A percentile compares a stretch with the other conserved stretches of the same genome.
These are phyloP conservation scores for Galagoides demidoff DNA, from an alignment of 2,797 vertebrate genomes.

Conservation along the genomic window DNA sequence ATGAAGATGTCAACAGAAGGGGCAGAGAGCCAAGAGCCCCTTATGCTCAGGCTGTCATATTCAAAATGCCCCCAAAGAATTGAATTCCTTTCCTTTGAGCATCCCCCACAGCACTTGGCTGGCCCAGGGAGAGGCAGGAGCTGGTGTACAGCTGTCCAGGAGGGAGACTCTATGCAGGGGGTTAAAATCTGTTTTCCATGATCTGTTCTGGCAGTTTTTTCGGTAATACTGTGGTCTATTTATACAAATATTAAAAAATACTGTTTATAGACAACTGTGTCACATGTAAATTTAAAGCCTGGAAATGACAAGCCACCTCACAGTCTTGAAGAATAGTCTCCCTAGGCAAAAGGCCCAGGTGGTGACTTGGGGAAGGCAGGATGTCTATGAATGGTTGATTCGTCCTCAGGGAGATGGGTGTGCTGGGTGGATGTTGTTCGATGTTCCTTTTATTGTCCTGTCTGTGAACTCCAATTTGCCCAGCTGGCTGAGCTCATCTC, in stretches of 20 bases:
- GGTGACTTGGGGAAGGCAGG: not conserved
- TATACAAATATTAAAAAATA: slow-evolving; percentile 90
- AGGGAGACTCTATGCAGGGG: slow-evolving; percentile 66
- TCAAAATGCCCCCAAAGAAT: not conserved
- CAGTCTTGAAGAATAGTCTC: fast-evolving
- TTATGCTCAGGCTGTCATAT: not conserved
- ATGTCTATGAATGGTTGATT: not conserved
- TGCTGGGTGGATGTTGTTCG: not conserved
- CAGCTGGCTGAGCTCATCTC: not conserved
- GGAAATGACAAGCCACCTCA: not conserved
- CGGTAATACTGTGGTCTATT: slow-evolving; percentile 90
- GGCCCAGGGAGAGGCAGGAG: not conserved
- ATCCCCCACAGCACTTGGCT: slow-evolving; percentile 45
- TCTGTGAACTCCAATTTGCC: not conserved
- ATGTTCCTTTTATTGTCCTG: not conserved
- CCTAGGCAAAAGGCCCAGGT: fast-evolving
- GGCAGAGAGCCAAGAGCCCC: slow-evolving; percentile 34
- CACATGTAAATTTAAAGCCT: not conserved
- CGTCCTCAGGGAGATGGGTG: fast-evolving
- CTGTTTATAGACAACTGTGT: slow-evolving; percentile 85
- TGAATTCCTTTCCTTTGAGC: slow-evolving; percentile 17
- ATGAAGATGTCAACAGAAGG: slow-evolving; percentile 70
- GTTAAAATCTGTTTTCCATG: slow-evolving; percentile 78
- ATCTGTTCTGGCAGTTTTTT: slow-evolving; percentile 86
- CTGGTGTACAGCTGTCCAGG: slow-evolving; percentile 68